A percentile compares a stretch with the other conserved stretches of the same genome.
These are phyloP conservation scores for Indicator maculatus DNA, from an alignment of 2,113 vertebrate genomes.

Conservation along the genomic window DNA sequence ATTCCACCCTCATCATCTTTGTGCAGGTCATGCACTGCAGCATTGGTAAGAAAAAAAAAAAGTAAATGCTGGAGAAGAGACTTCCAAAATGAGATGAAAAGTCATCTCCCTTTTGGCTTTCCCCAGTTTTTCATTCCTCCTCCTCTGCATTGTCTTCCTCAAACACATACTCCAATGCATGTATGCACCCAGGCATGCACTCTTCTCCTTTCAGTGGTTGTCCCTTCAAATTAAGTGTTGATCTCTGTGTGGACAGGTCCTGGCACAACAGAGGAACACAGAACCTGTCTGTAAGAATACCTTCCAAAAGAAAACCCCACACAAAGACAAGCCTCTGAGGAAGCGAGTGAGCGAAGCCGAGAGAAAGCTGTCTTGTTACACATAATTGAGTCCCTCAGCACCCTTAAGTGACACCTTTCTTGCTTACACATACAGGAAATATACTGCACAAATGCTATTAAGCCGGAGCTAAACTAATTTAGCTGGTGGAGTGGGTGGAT, in stretches of 20 bases:
- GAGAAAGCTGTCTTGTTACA: constrained; percentile 54
- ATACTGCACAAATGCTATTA: constrained; percentile 61
- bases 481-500: constrained; percentile 38
- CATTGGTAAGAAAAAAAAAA: background rate
- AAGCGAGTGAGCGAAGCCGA: background rate
- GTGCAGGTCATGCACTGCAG: background rate
- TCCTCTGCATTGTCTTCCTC: background rate
- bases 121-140: background rate
- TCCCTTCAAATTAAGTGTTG: constrained; percentile 35
- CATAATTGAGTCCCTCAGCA: constrained; percentile 56
- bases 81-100: background rate
- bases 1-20: background rate
- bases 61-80: background rate
- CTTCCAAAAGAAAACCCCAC: background rate
- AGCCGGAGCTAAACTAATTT: constrained; percentile 60
- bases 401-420: constrained; percentile 62
- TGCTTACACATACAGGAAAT: constrained; percentile 63
- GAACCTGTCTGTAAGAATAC: constrained; percentile 11
- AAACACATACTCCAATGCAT: background rate
- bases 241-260: constrained; percentile 17
- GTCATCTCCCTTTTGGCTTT: background rate
- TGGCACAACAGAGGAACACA: constrained; percentile 1
- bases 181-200: background rate
- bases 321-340: background rate
- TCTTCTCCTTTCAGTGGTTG: background rate